Percentiles rank a stretch among this genome's conserved stretches.
phyloP scores from a whole-genome alignment of 2,888 invertebrate genomes.

The Megalurothrips usitatus region DNA sequence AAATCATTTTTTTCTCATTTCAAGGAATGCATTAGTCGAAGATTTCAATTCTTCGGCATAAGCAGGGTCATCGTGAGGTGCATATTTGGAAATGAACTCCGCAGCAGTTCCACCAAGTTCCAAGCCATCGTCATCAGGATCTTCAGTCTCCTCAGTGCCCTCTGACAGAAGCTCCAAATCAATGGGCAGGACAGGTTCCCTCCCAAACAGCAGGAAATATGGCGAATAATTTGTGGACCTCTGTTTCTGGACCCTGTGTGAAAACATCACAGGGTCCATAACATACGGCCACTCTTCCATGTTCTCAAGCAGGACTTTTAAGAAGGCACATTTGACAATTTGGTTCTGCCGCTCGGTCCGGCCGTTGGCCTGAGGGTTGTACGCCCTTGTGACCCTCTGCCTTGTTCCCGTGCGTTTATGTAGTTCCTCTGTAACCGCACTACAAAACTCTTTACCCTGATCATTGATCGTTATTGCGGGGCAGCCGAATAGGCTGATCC shows the following conservation, averaged over 20 bases:
- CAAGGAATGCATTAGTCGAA: too few species aligned
- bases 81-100: too few species aligned
- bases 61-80: too few species aligned
- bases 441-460: neutral
- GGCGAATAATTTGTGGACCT: neutral
- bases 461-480: neutral
- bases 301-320: neutral
- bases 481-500: neutral
- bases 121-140: too few species aligned
- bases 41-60: too few species aligned
- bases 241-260: neutral
- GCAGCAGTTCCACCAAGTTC: too few species aligned
- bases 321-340: neutral
- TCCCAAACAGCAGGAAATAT: neutral
- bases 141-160: too few species aligned
- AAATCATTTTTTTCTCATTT: too few species aligned
- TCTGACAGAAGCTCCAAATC: neutral
- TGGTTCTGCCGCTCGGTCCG: neutral
- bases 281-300: neutral
- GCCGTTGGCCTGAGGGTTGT: neutral
- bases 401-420: neutral
- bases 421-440: neutral
- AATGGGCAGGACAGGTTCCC: neutral
- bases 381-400: neutral
- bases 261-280: neutral